Base-by-base conservation (phyloP, 1,140 invertebrate genomes). In the Formica exsecta region DNA sequence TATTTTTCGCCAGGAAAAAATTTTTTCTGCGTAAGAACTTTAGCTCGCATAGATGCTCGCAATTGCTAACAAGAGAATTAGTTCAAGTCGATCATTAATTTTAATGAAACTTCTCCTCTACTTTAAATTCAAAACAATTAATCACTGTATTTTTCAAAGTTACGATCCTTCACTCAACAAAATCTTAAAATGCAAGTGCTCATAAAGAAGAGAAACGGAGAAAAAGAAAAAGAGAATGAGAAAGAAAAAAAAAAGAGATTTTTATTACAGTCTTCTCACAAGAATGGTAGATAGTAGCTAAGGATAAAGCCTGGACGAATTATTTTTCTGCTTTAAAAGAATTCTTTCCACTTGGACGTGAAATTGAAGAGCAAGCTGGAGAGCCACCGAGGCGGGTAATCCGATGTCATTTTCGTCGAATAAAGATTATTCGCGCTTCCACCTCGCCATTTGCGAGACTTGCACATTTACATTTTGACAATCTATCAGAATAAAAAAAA, bases 391-490 rank as follows among this genome's bases (percentile, higher is more conserved):
- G 66, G 68, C 79, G 70, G n/a, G 54, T 83, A 83, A 83, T 83
- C 79, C 38, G n/a, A 61, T 73, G 79, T 61, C 79, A 83, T 83
- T 83, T 83, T 73, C 68, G 68, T 61, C 54, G 79, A 83, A 83
- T 83, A 61, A 83, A 83, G 71, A 83, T 83, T 83, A 83, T 57
- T 74, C 68, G 57, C 79, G 57, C 54, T 73, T 61, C 61, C 11
- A 51, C 16, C 48, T 1, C 54, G 38, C 29, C 68, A 25, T 44
- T 73, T 57, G 68, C 22, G 51, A 80, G 48, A 70, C 44, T 57
- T n/a, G 79, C 54, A n/a, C 68, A 64, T 89, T 89, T 88, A 74
- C 87, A 80, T 76, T 74, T 77, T 75, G 25, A 65, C 62, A 59
- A 64, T 75, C 66, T 22, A 74, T 80, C 57, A 38, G 29, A 88